phyloP scores from a whole-genome alignment of 2,888 invertebrate genomes.

The Scaptomyza reducta region DNA sequence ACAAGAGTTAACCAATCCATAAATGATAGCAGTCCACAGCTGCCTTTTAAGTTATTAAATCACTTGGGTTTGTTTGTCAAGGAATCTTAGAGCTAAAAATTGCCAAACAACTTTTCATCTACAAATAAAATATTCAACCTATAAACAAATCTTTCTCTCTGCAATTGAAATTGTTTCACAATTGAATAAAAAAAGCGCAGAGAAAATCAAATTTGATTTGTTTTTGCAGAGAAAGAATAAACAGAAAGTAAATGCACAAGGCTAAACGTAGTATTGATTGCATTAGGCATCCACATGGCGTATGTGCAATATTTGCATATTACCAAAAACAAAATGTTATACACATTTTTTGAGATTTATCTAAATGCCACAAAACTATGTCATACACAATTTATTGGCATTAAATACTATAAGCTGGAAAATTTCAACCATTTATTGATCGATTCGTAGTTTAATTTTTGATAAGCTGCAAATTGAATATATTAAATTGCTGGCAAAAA shows the following conservation, averaged over 20 bases:
- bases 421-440: slow-evolving; percentile 36
- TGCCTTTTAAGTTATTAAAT: no score
- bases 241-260: slow-evolving; percentile 5
- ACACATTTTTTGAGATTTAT: slow-evolving; percentile 29
- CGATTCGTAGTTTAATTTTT: slow-evolving; percentile 25
- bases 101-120: background rate
- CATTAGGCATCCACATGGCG: slow-evolving; percentile 18
- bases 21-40: no score
- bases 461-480: slow-evolving; percentile 16
- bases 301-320: slow-evolving; percentile 44
- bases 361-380: slow-evolving; percentile 34
- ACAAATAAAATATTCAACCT: background rate
- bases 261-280: slow-evolving; percentile 13
- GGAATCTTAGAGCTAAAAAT: no score
- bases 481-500: background rate
- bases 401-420: slow-evolving; percentile 22
- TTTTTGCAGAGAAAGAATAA: slow-evolving; percentile 11
- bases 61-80: no score
- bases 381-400: slow-evolving; percentile 31
- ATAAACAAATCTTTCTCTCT: background rate
- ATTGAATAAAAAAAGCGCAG: slow-evolving; percentile 9
- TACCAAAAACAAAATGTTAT: slow-evolving; percentile 7
- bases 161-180: slow-evolving; percentile 2
- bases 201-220: background rate
- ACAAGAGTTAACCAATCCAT: background rate